Percentiles rank a stretch among this genome's conserved stretches.
Evolutionary conservation across 2,113 vertebrate species (phyloP).

Genomic region (Plecturocebus donacophilus): DNA sequence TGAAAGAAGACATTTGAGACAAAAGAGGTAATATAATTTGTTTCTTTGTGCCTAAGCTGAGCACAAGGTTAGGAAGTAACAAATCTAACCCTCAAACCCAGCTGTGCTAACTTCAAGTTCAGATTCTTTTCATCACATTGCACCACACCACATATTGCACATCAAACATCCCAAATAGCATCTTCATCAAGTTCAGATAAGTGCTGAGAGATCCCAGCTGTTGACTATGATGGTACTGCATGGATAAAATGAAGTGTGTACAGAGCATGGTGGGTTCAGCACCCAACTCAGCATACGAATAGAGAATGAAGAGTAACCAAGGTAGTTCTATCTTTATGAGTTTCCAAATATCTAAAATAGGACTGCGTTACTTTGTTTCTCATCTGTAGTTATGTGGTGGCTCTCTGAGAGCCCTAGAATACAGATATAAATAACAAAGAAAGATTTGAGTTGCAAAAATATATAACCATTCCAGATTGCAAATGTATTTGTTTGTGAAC

Average conservation of each 20-base stretch:
- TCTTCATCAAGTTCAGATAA: not conserved
- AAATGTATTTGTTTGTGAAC: conserved; percentile 47
- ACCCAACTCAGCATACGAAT: not conserved
- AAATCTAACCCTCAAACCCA: not conserved
- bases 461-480: not conserved
- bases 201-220: not conserved
- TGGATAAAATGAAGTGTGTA: not conserved
- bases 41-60: not conserved
- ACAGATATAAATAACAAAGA: conserved; percentile 40
- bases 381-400: not conserved
- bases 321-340: not conserved
- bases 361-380: not conserved
- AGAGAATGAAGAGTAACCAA: not conserved
- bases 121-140: not conserved
- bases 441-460: conserved; percentile 42
- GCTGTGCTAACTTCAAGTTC: not conserved
- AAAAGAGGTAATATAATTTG: not conserved
- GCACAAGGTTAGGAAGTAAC: not conserved
- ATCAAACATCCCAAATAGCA: not conserved
- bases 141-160: not conserved
- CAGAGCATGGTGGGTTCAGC: not conserved
- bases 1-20: not conserved
- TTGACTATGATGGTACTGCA: rapidly evolving
- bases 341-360: conserved; percentile 40
- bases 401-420: not conserved